A percentile compares a stretch with the other conserved stretches of the same genome.
These are phyloP conservation scores for Hydrotaea diabolus DNA, from an alignment of 2,888 invertebrate species.

Conservation along the genomic window DNA sequence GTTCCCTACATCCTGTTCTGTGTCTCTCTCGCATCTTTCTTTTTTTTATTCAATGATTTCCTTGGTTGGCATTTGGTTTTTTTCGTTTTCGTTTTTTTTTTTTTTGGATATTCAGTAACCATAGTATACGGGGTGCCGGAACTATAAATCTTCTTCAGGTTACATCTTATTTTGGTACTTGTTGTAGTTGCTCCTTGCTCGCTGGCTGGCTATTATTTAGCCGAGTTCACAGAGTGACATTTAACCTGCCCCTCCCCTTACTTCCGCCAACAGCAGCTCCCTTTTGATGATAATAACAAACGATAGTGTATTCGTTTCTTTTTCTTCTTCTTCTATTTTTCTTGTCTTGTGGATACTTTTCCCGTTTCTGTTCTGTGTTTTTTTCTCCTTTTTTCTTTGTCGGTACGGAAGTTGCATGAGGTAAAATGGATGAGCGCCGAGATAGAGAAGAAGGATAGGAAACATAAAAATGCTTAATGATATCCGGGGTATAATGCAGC, in stretches of 20 bases:
- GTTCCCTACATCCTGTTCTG: background rate
- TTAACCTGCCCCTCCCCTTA: background rate
- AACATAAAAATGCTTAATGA: slow-evolving; percentile 50
- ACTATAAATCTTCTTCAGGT: slow-evolving; percentile 48
- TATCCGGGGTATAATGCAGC: slow-evolving; percentile 34
- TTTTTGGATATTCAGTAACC: background rate
- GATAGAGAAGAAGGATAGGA: background rate
- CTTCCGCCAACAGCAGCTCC: background rate
- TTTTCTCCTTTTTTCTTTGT: background rate
- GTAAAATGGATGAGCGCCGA: background rate
- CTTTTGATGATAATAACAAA: slow-evolving; percentile 10
- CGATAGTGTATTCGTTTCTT: too few relatives aligned
- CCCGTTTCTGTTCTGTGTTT: slow-evolving; percentile 1
- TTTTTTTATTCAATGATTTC: slow-evolving; percentile 22
- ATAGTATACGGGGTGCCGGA: slow-evolving; percentile 15
- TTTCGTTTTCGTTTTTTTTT: background rate
- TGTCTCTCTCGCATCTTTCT: background rate
- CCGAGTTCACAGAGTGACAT: background rate
- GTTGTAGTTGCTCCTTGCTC: background rate
- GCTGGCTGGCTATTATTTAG: background rate
- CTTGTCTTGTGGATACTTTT: background rate
- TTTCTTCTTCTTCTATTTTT: background rate
- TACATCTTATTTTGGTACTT: slow-evolving; percentile 9
- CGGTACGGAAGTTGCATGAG: background rate
- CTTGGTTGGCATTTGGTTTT: slow-evolving; percentile 3